Conservation (phyloP, 1,140 invertebrate genomes). For the Drosophila tristis region DNA sequence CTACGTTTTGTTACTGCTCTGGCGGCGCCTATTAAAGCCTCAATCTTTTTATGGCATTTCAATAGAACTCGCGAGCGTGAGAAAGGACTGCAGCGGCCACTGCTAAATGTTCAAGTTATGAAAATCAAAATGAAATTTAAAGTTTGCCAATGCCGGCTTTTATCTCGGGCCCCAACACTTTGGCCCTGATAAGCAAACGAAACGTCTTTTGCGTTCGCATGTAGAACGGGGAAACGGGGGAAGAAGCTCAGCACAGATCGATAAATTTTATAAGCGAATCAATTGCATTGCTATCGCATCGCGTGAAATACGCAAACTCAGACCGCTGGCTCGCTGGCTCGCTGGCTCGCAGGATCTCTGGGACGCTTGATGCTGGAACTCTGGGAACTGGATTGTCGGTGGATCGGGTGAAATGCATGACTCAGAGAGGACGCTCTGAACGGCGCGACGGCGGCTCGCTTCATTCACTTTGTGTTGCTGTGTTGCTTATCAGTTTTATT, state of each 20-base stretch:
- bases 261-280: constrained; percentile 82
- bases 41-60: constrained; percentile 81
- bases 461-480: constrained; percentile 13
- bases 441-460: constrained; percentile 15
- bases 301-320: constrained; percentile 74
- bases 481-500: constrained; percentile 79
- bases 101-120: constrained; percentile 54
- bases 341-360: no score
- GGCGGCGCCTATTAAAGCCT: constrained; percentile 79
- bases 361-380: constrained; percentile 1
- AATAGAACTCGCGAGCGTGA: constrained; percentile 69
- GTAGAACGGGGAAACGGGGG: neutral
- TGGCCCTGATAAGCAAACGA: constrained; percentile 24
- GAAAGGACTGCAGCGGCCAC: constrained; percentile 27
- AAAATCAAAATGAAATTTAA: constrained; percentile 67
- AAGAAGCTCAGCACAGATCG: constrained; percentile 55
- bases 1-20: constrained; percentile 2
- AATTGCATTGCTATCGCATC: constrained; percentile 79
- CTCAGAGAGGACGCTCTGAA: constrained; percentile 14
- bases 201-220: constrained; percentile 21
- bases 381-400: constrained; percentile 29
- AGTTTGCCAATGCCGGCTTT: constrained; percentile 33
- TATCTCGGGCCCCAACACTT: constrained; percentile 61
- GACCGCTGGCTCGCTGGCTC: no score
- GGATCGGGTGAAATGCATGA: constrained; percentile 20